Conservation (phyloP, 2,888 invertebrate species). For the Neria commutata region DNA sequence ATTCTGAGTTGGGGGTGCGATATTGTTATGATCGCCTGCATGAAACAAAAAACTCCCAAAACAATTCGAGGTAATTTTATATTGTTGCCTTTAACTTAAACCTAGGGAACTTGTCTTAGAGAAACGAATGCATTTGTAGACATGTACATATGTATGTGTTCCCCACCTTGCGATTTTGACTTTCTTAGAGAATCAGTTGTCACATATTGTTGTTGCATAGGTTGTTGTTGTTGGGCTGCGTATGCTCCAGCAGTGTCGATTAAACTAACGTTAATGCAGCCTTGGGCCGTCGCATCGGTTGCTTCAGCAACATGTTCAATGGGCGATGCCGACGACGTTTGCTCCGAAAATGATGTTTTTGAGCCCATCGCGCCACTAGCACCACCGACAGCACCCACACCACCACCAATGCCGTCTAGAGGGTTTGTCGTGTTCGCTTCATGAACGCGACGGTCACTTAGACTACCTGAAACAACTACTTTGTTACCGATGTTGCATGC, state of each 20-base stretch:
- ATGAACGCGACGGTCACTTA: slow-evolving; percentile 31
- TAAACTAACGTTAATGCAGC: not conserved
- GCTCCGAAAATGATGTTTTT: slow-evolving; percentile 20
- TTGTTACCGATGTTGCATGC: slow-evolving; percentile 34
- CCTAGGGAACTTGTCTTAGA: too few relatives aligned
- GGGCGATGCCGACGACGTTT: slow-evolving; percentile 31
- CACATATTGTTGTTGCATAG: slow-evolving; percentile 44
- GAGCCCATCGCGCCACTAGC: slow-evolving; percentile 24
- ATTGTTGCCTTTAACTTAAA: too few relatives aligned
- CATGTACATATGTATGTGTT: slow-evolving; percentile 51
- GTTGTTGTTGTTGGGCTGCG: slow-evolving; percentile 29
- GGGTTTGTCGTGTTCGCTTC: slow-evolving; percentile 22
- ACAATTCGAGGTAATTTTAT: too few relatives aligned
- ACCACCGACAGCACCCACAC: slow-evolving; percentile 27
- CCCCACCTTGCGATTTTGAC: slow-evolving; percentile 94
- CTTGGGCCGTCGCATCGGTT: slow-evolving; percentile 38
- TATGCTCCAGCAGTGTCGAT: not conserved
- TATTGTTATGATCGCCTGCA: too few relatives aligned
- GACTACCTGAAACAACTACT: slow-evolving; percentile 40
- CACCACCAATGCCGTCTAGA: not conserved
- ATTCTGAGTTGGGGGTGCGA: too few relatives aligned
- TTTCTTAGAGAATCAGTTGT: slow-evolving; percentile 73
- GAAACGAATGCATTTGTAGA: too few relatives aligned
- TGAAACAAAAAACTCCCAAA: too few relatives aligned
- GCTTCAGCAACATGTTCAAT: slow-evolving; percentile 27